Evolutionary conservation across 2,888 invertebrate species (phyloP), one percentile per base, ranked within the genome.

Genomic region (Diarsia brunnea): DNA sequence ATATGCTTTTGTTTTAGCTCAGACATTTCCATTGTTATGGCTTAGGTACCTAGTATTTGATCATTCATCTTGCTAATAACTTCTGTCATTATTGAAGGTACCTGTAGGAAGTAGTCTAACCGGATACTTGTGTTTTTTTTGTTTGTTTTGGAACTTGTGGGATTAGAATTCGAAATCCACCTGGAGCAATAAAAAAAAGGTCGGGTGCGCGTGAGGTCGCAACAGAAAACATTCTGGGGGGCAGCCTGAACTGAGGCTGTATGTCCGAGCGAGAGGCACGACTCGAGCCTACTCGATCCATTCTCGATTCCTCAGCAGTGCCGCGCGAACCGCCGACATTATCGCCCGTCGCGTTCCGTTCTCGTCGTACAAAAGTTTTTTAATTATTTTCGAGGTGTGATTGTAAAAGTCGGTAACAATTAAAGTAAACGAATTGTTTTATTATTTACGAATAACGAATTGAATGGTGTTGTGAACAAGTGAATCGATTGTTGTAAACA

Each of bases 241-340:
- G 89, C 88, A 90, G 87, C 80, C 84, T 87, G 84, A 83, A 84
- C 85, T 87, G 89, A 91, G 92, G 90, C 91, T 91, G 90, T 84
- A 88, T 75, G 86, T 60, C 75, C 76, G 92, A 94, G 94, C 92
- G 94, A 95, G 95, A 95, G 92, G 94, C 89, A 92, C 88, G 89
- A 91, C 88, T 78, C 87, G 85, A 91, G 89, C 90, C 90, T 89
- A 90, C 88, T 88, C 91, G 88, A 92, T 92, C 91, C 93, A 93
- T 91, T 93, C 93, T 93, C 93, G 91, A 93, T 93, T 93, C 91
- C 92, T 92, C 92, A 86, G 87, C 93, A 95, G 95, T 96, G 90
- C 93, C 95, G 96, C 95, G 95, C 93, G 90, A 91, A 91, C 92
- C 92, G 93, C 90, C 89, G 91, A 90, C 90, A 86, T 87, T 86